Percentiles rank a stretch among this genome's conserved stretches.
Conservation (phyloP, 2,797 vertebrate species). For the Esox masquinongy region DNA sequence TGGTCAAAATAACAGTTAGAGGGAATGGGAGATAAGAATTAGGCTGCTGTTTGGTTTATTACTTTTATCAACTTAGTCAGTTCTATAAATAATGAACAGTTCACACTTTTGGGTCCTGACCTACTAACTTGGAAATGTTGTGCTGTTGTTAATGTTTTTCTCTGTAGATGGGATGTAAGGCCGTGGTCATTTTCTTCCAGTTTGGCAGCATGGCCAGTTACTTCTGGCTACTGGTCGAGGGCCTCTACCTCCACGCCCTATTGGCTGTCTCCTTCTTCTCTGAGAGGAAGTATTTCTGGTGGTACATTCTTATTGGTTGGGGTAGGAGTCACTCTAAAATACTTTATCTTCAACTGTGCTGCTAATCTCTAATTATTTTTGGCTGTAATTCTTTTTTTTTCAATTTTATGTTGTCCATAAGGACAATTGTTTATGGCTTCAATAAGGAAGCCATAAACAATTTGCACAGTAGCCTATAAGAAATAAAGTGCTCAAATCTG, state of each 20-base stretch:
- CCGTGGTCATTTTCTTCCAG: conserved; percentile 90
- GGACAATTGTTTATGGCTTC: no score
- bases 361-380: background rate
- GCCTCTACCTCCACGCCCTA: conserved; percentile 92
- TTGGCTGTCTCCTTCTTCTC: conserved; percentile 96
- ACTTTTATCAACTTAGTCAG: background rate
- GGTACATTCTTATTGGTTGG: conserved; percentile 97
- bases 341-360: background rate
- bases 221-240: conserved; percentile 97
- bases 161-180: conserved; percentile 88
- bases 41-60: background rate
- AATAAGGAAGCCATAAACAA: no score
- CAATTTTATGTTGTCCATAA: no score
- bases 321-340: conserved; percentile 72
- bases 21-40: no score
- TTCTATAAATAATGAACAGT: background rate
- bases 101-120: background rate
- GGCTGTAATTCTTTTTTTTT: background rate
- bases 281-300: conserved; percentile 97
- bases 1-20: no score
- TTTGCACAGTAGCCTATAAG: no score
- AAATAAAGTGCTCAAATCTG: no score
- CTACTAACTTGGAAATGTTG: no score
- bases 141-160: background rate
- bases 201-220: conserved; percentile 94